Evolutionary conservation across 2,888 invertebrate species (phyloP), one percentile per base, ranked within the genome.

Genomic region (Dicranocentrus wangi): DNA sequence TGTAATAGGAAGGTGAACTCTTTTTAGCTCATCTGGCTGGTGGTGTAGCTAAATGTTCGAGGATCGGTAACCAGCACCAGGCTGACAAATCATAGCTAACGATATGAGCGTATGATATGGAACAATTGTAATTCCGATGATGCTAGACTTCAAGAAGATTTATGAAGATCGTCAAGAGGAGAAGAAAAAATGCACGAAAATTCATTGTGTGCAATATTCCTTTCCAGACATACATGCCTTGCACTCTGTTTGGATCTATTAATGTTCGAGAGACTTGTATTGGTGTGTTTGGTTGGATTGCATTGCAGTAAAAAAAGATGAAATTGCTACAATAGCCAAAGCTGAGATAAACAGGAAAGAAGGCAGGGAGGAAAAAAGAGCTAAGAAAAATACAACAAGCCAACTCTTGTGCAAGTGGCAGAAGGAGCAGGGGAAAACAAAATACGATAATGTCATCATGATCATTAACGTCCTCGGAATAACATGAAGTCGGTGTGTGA

Each of bases 61-160:
- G n/a, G n/a, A n/a, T n/a, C n/a, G n/a, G n/a, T 10, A 32, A 32
- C 32, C 32, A 32, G 32, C 32, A 60, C 58, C 71, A 55, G 66
- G 21, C 71, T 79, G 79, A 79, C 79, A 79, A 79, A 79, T 79
- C 79, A 79, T 71, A 71, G 71, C 47, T 79, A 79, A 79, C 71
- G 79, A 79, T 79, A 79, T 65, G 66, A 71, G 25, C 43, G 3
- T 32, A 32, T 32, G 10, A 32, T 10, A 32, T 32, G 32, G 60
- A 79, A 51, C 79, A 79, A 79, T 79, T 71, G 79, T 79, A 79
- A 79, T 79, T 79, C 79, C 79, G 51, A 71, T 71, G 79, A 71
- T 71, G 27, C 66, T 66, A 65, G 71, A 79, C 79, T 79, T 79
- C 65, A 79, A 58, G 47, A 79, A 79, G 79, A 79, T 79, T 79